These are phyloP conservation scores for Brachionus sp. DNA, from an alignment of 1,140 invertebrate species.

Conservation along the genomic window DNA sequence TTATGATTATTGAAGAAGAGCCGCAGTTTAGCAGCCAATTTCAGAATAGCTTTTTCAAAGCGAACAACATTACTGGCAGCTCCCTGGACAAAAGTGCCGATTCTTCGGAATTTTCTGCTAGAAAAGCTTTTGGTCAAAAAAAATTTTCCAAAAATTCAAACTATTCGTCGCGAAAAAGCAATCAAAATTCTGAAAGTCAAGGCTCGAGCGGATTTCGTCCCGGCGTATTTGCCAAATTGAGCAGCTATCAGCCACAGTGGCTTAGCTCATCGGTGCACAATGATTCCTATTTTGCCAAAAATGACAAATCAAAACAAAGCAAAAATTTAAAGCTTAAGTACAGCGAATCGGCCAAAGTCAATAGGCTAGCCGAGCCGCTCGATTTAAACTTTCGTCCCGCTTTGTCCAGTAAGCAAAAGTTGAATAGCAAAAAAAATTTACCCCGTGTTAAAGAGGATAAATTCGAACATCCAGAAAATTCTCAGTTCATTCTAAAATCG, in stretches of 20 bases:
- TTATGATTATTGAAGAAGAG: slow-evolving; percentile 12
- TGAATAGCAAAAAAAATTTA: slow-evolving; percentile 14
- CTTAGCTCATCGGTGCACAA: neutral
- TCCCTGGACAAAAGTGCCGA: neutral
- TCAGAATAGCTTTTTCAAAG: neutral
- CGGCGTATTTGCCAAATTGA: neutral
- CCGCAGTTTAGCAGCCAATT: neutral
- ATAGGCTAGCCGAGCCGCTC: neutral
- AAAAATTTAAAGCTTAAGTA: slow-evolving; percentile 7
- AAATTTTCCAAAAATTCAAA: neutral
- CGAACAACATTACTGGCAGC: neutral
- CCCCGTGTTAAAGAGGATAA: neutral
- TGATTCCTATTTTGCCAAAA: neutral
- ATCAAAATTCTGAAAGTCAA: neutral
- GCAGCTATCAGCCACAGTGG: slow-evolving; percentile 27
- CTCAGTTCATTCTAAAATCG: slow-evolving; percentile 8
- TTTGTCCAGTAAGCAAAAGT: neutral
- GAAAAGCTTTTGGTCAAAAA: neutral
- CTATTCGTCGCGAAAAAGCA: neutral
- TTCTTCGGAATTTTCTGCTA: neutral
- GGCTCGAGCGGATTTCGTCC: neutral
- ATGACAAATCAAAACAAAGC: neutral
- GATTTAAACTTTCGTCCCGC: neutral
- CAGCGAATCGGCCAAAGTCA: slow-evolving; percentile 17
- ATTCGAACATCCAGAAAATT: neutral